These are phyloP conservation scores for Empis stercorea DNA, from an alignment of 2,888 invertebrate species.

Conservation along the genomic window DNA sequence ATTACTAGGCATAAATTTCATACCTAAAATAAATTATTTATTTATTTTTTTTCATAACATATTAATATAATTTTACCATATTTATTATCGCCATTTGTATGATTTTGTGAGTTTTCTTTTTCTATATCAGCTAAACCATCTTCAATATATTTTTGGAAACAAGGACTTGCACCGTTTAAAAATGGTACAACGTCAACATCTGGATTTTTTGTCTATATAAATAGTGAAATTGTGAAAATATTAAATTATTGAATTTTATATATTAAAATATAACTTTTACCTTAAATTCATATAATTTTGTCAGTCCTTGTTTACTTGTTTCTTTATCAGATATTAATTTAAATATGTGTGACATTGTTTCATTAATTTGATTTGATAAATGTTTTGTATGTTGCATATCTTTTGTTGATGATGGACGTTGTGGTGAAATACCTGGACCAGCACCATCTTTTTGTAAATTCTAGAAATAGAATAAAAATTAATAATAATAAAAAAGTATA, in stretches of 20 bases:
- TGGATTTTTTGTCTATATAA: slow-evolving; percentile 32
- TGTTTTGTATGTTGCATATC: slow-evolving; percentile 38
- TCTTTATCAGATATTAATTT: slow-evolving; percentile 83
- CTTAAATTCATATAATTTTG: slow-evolving; percentile 35
- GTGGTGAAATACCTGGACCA: slow-evolving; percentile 32
- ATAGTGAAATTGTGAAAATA: too few species aligned
- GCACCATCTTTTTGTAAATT: slow-evolving; percentile 45
- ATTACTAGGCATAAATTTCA: slow-evolving; percentile 17
- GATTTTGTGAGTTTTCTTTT: slow-evolving; percentile 10
- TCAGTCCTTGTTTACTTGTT: slow-evolving; percentile 67
- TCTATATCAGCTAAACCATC: slow-evolving; percentile 35
- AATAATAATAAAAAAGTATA: neutral
- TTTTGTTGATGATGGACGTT: slow-evolving; percentile 27
- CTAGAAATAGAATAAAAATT: slow-evolving; percentile 12
- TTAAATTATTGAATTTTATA: neutral
- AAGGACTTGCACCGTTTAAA: slow-evolving; percentile 33
- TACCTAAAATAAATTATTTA: neutral
- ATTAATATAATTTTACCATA: too few species aligned
- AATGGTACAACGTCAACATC: slow-evolving; percentile 34
- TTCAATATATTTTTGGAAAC: slow-evolving; percentile 35
- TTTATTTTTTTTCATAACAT: neutral
- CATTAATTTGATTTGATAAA: slow-evolving; percentile 68
- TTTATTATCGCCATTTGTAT: slow-evolving; percentile 17
- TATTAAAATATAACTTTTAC: slow-evolving; percentile 14
- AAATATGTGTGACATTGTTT: slow-evolving; percentile 76